Conservation (phyloP, 2,797 vertebrate species). For the Menidia menidia region DNA sequence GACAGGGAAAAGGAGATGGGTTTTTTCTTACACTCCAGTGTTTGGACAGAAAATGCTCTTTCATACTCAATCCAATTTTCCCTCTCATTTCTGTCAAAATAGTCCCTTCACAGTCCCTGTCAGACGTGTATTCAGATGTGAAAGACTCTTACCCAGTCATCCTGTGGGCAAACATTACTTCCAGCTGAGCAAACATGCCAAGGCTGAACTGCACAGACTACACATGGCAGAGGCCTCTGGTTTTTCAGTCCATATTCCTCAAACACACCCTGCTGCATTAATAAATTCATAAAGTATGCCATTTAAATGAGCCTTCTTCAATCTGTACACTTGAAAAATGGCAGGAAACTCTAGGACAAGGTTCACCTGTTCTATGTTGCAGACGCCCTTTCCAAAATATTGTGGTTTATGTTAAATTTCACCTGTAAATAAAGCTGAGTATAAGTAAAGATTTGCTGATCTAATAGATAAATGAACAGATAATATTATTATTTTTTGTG, state of each 20-base stretch:
- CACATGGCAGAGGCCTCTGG: slow-evolving; percentile 62
- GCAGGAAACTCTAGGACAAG: background rate
- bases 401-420: background rate
- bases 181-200: slow-evolving; percentile 82
- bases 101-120: slow-evolving; percentile 75
- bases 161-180: slow-evolving; percentile 77
- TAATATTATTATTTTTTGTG: background rate
- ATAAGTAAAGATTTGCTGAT: too few species aligned
- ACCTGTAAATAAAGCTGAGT: background rate
- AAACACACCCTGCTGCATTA: slow-evolving; percentile 48
- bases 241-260: slow-evolving; percentile 64
- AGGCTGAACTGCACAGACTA: slow-evolving; percentile 63
- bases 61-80: slow-evolving; percentile 76
- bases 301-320: slow-evolving; percentile 11
- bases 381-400: background rate
- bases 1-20: slow-evolving; percentile 30
- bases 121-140: slow-evolving; percentile 77
- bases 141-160: slow-evolving; percentile 74
- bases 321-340: slow-evolving; percentile 9
- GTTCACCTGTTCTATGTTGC: background rate
- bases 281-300: slow-evolving; percentile 29
- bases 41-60: slow-evolving; percentile 73
- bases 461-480: background rate
- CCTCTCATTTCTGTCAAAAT: slow-evolving; percentile 79
- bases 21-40: slow-evolving; percentile 51